Conservation (phyloP, 2,113 vertebrate genomes). For the Melospiza melodia region DNA sequence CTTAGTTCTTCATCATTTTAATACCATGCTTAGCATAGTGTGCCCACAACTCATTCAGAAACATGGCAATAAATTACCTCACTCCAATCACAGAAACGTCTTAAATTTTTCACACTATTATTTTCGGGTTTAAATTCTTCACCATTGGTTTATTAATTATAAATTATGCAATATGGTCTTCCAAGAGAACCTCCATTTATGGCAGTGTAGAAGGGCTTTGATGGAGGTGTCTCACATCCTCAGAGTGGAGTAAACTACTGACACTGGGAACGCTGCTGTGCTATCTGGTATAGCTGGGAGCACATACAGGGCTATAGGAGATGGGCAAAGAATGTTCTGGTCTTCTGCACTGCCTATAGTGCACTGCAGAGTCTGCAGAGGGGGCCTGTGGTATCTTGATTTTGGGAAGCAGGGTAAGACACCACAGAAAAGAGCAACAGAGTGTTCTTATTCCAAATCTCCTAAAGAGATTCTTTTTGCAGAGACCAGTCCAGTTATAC, state of each 20-base stretch:
- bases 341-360: background rate
- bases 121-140: background rate
- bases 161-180: background rate
- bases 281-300: background rate
- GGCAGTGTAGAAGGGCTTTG: background rate
- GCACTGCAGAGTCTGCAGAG: background rate
- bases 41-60: background rate
- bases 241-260: background rate
- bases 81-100: background rate
- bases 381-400: background rate
- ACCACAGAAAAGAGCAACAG: background rate
- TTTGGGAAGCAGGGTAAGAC: background rate
- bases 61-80: background rate
- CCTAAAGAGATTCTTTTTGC: background rate
- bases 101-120: background rate
- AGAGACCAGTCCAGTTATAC: background rate
- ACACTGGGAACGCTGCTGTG: background rate
- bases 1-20: background rate
- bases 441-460: background rate
- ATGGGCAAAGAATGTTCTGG: background rate
- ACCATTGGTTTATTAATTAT: background rate
- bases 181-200: background rate
- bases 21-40: background rate
- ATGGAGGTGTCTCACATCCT: background rate
- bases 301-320: background rate